These are phyloP conservation scores for Antrozous pallidus DNA, from an alignment of 2,797 vertebrate genomes.

Conservation along the genomic window DNA sequence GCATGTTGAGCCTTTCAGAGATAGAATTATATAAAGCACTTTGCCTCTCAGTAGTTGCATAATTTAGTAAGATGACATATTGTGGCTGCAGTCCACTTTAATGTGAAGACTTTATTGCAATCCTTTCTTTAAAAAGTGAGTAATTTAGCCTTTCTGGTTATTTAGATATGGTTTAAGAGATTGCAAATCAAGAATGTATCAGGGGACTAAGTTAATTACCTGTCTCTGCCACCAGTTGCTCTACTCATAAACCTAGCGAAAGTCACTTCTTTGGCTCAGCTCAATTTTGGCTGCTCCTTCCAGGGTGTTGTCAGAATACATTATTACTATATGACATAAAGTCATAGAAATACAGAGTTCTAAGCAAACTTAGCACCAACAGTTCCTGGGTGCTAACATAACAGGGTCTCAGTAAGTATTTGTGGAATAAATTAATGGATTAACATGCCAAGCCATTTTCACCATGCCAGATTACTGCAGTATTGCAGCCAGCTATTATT, in stretches of 20 bases:
- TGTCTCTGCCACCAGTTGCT: slow-evolving; percentile 27
- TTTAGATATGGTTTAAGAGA: slow-evolving; percentile 47
- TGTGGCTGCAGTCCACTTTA: slow-evolving; percentile 39
- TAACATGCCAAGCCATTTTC: background rate
- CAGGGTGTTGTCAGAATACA: slow-evolving; percentile 16
- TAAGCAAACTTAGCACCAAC: background rate
- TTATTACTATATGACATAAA: slow-evolving; percentile 32
- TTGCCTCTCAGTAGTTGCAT: slow-evolving; percentile 26
- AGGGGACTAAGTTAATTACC: slow-evolving; percentile 53
- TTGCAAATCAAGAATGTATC: slow-evolving; percentile 30
- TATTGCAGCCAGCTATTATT: background rate
- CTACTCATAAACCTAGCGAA: background rate
- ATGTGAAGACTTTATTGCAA: slow-evolving; percentile 36
- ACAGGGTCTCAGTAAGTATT: background rate
- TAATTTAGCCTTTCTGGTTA: slow-evolving; percentile 46
- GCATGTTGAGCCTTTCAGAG: slow-evolving; percentile 47
- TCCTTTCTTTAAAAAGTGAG: slow-evolving; percentile 32
- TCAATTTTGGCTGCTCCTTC: slow-evolving; percentile 26
- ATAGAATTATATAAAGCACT: slow-evolving; percentile 18
- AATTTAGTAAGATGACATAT: slow-evolving; percentile 53
- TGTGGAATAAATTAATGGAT: background rate
- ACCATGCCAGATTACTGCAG: background rate
- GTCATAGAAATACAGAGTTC: background rate
- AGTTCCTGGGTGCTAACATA: background rate
- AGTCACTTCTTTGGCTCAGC: slow-evolving; percentile 3